A percentile compares a stretch with the other conserved stretches of the same genome.
These are phyloP conservation scores for Silurus asotus DNA, from an alignment of 2,113 vertebrate genomes.

Conservation along the genomic window DNA sequence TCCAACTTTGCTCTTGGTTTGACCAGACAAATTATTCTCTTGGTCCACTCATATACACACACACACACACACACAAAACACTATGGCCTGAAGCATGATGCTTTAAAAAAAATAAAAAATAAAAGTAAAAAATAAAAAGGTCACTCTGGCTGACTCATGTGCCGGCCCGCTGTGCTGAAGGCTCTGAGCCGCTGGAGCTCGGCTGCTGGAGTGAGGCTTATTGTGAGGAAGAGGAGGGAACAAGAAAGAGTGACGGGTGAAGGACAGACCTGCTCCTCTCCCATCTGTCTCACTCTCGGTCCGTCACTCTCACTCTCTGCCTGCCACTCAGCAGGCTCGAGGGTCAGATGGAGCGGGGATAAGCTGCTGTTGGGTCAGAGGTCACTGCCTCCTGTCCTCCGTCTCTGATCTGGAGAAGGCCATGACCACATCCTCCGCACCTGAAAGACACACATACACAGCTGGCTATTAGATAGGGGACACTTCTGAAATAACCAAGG, in stretches of 20 bases:
- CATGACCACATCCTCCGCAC: slow-evolving; percentile 98
- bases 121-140: slow-evolving; percentile 47
- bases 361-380: background rate
- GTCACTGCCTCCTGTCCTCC: slow-evolving; percentile 95
- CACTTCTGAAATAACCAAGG: background rate
- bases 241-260: slow-evolving; percentile 39
- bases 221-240: slow-evolving; percentile 54
- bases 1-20: slow-evolving; percentile 49
- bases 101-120: slow-evolving; percentile 33
- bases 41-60: slow-evolving; percentile 59
- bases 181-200: slow-evolving; percentile 55
- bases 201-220: slow-evolving; percentile 58
- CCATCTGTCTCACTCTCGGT: slow-evolving; percentile 51
- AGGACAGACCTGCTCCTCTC: slow-evolving; percentile 51
- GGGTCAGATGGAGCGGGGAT: slow-evolving; percentile 53
- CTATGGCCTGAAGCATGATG: slow-evolving; percentile 47
- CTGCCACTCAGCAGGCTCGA: slow-evolving; percentile 65
- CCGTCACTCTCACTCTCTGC: slow-evolving; percentile 47
- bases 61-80: slow-evolving; percentile 56
- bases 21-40: slow-evolving; percentile 62
- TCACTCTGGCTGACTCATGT: slow-evolving; percentile 51
- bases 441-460: slow-evolving; percentile 63
- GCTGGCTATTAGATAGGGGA: background rate
- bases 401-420: slow-evolving; percentile 97
- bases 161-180: slow-evolving; percentile 56